Percentiles rank a stretch among this genome's conserved stretches.
Conservation (phyloP, 1,140 invertebrate species). For the Ladona fulva region DNA sequence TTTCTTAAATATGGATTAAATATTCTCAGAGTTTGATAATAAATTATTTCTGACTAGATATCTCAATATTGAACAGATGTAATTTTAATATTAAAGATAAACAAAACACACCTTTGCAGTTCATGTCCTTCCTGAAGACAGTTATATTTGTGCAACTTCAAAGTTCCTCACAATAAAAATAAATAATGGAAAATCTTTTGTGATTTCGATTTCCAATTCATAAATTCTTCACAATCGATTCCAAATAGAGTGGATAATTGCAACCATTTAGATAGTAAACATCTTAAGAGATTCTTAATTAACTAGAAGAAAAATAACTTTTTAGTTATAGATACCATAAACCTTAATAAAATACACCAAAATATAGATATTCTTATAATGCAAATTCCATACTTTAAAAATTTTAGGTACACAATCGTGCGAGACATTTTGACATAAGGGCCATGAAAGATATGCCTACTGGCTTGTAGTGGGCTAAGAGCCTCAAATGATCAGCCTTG, state of each 20-base stretch:
- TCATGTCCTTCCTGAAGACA: no score
- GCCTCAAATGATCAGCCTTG: no score
- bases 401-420: not conserved
- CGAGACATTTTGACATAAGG: not conserved
- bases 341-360: constrained; percentile 4
- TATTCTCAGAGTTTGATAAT: no score
- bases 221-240: not conserved
- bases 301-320: not conserved
- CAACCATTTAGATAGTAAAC: not conserved
- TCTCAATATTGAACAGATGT: no score
- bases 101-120: no score
- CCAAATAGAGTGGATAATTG: not conserved
- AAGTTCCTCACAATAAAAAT: not conserved
- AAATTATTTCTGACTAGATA: no score
- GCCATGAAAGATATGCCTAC: not conserved
- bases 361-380: not conserved
- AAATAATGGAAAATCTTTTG: not conserved
- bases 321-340: not conserved
- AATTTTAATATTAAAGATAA: no score
- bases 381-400: not conserved
- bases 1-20: no score
- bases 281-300: not conserved
- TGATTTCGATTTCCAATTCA: not conserved
- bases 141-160: no score
- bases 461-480: not conserved